Evolutionary conservation across 1,140 invertebrate species (phyloP).

Genomic region (Calephelis nemesis): DNA sequence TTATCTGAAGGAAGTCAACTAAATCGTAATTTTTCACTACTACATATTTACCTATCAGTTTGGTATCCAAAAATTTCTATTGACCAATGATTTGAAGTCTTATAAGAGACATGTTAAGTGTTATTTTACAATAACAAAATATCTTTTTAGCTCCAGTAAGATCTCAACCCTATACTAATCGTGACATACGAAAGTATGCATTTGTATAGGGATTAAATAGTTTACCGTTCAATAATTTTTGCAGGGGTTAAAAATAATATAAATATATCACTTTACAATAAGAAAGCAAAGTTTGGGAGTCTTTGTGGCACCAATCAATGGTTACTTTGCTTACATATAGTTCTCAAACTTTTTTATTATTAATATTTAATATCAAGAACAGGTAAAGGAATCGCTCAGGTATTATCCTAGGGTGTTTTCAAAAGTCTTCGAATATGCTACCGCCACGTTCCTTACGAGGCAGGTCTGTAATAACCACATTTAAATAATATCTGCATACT

Average conservation of each 20-base stretch:
- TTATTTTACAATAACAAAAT: conserved; percentile 2
- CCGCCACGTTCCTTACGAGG: too few relatives aligned
- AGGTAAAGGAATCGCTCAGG: too few relatives aligned
- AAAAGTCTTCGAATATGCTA: too few relatives aligned
- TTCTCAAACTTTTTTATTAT: conserved; percentile 43
- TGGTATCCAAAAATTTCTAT: background rate
- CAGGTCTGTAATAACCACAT: too few relatives aligned
- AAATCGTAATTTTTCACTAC: conserved; percentile 65
- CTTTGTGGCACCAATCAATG: conserved; percentile 69
- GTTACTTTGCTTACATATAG: conserved; percentile 42
- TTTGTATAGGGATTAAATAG: conserved; percentile 49
- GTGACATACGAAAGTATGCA: conserved; percentile 33
- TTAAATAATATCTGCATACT: too few relatives aligned
- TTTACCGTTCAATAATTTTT: conserved; percentile 40
- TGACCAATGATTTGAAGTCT: background rate
- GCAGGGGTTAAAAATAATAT: conserved; percentile 64
- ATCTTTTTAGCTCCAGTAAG: background rate
- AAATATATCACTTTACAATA: conserved; percentile 76
- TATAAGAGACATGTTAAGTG: background rate
- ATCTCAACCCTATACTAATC: conserved; percentile 34
- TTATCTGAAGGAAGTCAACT: conserved; percentile 54
- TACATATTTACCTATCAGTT: conserved; percentile 26
- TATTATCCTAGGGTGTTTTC: too few relatives aligned
- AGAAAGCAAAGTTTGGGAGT: conserved; percentile 58
- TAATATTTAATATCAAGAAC: too few relatives aligned